Base-by-base conservation (phyloP, 2,888 invertebrate species). In the Drosophila anomalata region DNA sequence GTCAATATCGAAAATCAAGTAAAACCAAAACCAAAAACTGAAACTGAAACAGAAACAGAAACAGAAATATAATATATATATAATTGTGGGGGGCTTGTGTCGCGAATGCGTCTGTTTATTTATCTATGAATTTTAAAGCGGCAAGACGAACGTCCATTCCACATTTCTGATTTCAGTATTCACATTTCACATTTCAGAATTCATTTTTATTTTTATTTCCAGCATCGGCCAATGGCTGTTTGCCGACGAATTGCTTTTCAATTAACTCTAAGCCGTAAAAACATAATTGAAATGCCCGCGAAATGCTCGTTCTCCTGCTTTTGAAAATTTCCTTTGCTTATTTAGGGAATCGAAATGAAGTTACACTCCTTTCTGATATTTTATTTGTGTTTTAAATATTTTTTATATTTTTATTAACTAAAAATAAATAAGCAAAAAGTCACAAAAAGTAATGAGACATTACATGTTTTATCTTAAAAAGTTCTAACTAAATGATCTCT, bases 231-330 rank as follows among this genome's bases (percentile, higher is more conserved):
- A 58, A 55, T 59, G 56, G 56, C 73, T 83, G 69, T 81, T 83
- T 81, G 78, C 59, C 63, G 26, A 58, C 73, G 81, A 80, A 84
- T 83, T 80, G 72, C 67, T 78, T 83, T 81, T 83, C 77, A 81
- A 81, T 81, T 81, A 81, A 80, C 78, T 72, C 61, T 75, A 81
- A 78, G 75, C 75, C 62, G 55, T 61, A 55, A 67, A 74, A 80
- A 69, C 57, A 70, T 71, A 71, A 83, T 81, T 76, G 56, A 80
- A 80, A 75, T 68, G 58, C 71, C 14, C 41, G 41, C n/a, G 7
- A 36, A 36, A n/a, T 14, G 9, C 8, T 17, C 41, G 41, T 6
- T 17, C n/a, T 42, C 36, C 26, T 7, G 11, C n/a, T n/a, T 36
- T 36, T 5, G 41, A 7, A 8, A 14, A 14, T 39, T 39, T 41